phyloP scores from a whole-genome alignment of 23 tunicate species.

The Phallusia fumigata region DNA sequence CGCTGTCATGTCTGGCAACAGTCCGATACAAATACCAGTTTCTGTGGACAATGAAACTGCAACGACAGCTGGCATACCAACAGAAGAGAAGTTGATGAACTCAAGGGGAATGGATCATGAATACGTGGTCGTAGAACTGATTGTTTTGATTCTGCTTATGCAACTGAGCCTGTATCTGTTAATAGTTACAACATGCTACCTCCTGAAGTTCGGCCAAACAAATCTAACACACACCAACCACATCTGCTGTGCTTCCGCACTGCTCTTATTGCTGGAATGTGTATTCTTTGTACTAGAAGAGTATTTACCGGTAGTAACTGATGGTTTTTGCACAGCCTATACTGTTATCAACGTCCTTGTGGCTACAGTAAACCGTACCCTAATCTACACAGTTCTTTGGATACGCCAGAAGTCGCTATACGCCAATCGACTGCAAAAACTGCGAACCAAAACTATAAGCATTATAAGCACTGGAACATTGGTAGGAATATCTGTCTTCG shows the following conservation, averaged over 20 bases:
- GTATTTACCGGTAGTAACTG: background rate
- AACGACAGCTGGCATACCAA: background rate
- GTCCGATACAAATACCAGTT: too few relatives aligned
- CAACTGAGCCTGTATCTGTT: constrained; percentile 24
- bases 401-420: constrained; percentile 39
- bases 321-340: constrained; percentile 33
- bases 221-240: constrained; percentile 11
- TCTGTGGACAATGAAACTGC: background rate
- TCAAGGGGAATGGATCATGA: background rate
- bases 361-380: constrained; percentile 31
- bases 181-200: constrained; percentile 4
- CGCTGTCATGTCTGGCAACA: too few relatives aligned
- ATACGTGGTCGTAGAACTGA: constrained; percentile 18
- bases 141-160: constrained; percentile 14
- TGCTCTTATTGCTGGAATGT: constrained; percentile 22
- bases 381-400: constrained; percentile 52
- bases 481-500: constrained; percentile 41
- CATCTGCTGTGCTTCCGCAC: constrained; percentile 13
- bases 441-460: constrained; percentile 6
- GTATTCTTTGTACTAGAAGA: constrained; percentile 47
- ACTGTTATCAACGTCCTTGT: constrained; percentile 26
- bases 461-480: constrained; percentile 23
- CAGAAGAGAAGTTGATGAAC: background rate
- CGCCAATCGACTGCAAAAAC: constrained; percentile 21
- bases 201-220: background rate